Evolutionary conservation across 2,113 vertebrate species (phyloP), one percentile per base, ranked within the genome.

Genomic region (Holacanthus passer): DNA sequence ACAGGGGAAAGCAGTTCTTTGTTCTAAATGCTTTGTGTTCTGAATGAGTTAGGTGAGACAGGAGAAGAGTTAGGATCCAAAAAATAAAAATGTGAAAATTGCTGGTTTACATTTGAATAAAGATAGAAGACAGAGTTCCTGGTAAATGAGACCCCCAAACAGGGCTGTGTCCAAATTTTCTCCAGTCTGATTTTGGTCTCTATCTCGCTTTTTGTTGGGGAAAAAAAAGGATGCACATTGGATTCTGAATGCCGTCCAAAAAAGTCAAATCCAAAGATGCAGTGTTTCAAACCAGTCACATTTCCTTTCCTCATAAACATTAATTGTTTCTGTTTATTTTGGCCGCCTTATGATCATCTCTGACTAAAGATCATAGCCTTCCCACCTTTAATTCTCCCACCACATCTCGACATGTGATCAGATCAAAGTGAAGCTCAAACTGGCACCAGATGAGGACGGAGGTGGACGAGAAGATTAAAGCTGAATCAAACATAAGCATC

Each of bases 391-490:
- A 72, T 62, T 65, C 76, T 65, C 67, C 72, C 72, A 48, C 63
- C 66, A 31, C 69, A 65, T 77, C 84, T 50, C 85, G 47, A 63
- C 73, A 77, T 83, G 80, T 43, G 58, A 83, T 84, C 60, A 52
- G 71, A 87, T 91, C 72, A 91, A 87, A 88, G 80, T 16, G 83
- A 70, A 76, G 75, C 84, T 80, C 58, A 69, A 80, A 85, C 78
- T 84, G 85, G 74, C 87, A 90, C 81, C 66, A 73, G 73, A 88
- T 58, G 85, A 91, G 31, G 77, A 81, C 29, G 80, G 74, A 86
- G 84, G 91, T 88, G 85, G 86, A 79, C 52, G 56, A 59, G 82
- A 59, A 86, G 84, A 90, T 91, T 84, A 87, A 84, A 84, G 84
- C 74, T 22, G 73, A 87, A 88, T 89, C 87, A 82, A 77, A 87